Base-by-base conservation (phyloP, 92 coral and sea anemone genomes). In the Metridium senile region DNA sequence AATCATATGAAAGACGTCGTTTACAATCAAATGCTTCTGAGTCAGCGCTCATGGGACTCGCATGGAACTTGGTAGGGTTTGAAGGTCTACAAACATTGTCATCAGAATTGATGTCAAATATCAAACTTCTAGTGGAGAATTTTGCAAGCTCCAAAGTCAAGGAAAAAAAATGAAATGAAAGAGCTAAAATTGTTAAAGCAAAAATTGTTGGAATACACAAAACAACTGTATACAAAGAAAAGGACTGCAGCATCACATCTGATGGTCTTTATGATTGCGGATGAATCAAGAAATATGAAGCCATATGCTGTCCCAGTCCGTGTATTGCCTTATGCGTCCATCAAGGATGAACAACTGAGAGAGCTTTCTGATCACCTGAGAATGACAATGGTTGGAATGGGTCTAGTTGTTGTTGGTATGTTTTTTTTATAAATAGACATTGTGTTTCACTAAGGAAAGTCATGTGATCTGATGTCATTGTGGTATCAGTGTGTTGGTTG, bases 291-390 rank as follows among this genome's bases (percentile, higher is more conserved):
- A 43, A 88, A 88, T 58, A 19, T 23, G 4, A 88, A 88, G 33
- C 88, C 83, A 10, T 83, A 88, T 78, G 93, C 93, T 28, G 20
- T 88, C n/a, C 93, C 93, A 56, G 85, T 84, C 1, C 79, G 71
- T 23, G 75, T 88, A 56, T 66, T 88, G 1, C 31, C 86, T 0
- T 84, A 79, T 30, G 62, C 39, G 66, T 78, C 88, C 27, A 74
- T 88, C 58, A 84, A 83, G 27, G 93, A 88, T 75, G 49, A 18
- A 1, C 53, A 74, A 51, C 31, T 84, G 3, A 72, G 88, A 74
- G 59, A 88, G 20, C 68, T 88, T 9, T 79, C 53, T 31, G 10
- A 53, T 1, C 58, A 80, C 43, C 68, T 10, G 45, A 56, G 71
- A 17, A 83, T 88, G 92, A 73, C 35, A 0, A 64, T 25, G 34